phyloP scores from a whole-genome alignment of 2,113 vertebrate genomes.

The Zeus faber region DNA sequence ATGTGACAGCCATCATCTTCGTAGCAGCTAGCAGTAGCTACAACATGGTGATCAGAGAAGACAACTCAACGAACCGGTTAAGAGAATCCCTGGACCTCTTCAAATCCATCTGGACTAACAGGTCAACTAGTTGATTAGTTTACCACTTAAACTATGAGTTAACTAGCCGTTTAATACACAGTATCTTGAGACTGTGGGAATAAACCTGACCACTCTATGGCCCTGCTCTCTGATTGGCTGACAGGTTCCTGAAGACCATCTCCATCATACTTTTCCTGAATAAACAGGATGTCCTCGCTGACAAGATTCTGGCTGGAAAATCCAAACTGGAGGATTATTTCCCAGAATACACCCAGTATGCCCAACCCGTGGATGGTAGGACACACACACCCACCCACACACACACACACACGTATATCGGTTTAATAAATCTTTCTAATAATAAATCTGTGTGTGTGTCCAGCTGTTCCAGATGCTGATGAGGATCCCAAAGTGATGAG shows the following conservation, averaged over 20 bases:
- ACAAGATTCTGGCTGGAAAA: slow-evolving; percentile 97
- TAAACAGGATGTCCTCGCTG: slow-evolving; percentile 97
- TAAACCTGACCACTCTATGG: no score
- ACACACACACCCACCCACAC: not conserved
- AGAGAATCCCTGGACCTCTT: slow-evolving; percentile 94
- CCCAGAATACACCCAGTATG: slow-evolving; percentile 90
- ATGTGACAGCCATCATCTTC: slow-evolving; percentile 97
- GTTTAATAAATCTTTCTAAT: not conserved
- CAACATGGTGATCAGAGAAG: slow-evolving; percentile 99
- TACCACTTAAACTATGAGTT: no score
- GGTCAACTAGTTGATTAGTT: no score
- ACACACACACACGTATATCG: not conserved
- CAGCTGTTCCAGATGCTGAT: slow-evolving; percentile 55
- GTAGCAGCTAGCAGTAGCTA: slow-evolving; percentile 98
- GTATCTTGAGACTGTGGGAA: no score
- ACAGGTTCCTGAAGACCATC: slow-evolving; percentile 94
- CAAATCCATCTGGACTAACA: slow-evolving; percentile 98
- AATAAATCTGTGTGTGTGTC: not conserved
- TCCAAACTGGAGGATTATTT: slow-evolving; percentile 99
- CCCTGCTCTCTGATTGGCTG: no score
- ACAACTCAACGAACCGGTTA: slow-evolving; percentile 95
- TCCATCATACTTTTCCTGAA: slow-evolving; percentile 98
- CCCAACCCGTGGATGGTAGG: slow-evolving; percentile 87
- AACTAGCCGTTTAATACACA: no score
- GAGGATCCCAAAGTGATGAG: slow-evolving; percentile 56